These are phyloP conservation scores for Drosophila lowei DNA, from an alignment of 1,140 invertebrate species.

Conservation along the genomic window DNA sequence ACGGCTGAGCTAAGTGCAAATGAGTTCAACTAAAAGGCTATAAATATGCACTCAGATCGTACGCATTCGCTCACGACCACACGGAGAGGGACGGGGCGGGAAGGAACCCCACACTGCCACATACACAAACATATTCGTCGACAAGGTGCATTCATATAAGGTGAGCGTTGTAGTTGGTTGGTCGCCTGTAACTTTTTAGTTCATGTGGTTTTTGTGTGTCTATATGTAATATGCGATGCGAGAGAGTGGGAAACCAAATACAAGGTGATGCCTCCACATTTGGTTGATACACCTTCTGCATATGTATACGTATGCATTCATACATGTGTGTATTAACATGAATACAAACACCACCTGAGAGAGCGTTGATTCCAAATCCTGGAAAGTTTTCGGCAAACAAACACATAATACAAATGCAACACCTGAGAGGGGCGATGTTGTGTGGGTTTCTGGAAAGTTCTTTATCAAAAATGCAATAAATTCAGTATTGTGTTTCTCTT, in stretches of 20 bases:
- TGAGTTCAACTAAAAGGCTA: conserved; percentile 77
- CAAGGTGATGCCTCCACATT: neutral
- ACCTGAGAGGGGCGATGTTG: neutral
- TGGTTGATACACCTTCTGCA: no score
- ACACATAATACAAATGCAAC: neutral
- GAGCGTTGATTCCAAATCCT: conserved; percentile 1
- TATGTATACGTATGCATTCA: neutral
- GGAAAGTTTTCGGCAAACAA: neutral
- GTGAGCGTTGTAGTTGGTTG: no score
- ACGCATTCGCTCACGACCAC: neutral
- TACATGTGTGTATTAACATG: neutral
- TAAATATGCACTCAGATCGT: conserved; percentile 50
- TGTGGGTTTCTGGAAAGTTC: neutral
- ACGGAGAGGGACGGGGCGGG: neutral
- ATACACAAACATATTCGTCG: neutral
- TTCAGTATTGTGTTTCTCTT: conserved; percentile 64
- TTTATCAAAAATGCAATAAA: conserved; percentile 3
- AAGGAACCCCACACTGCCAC: neutral
- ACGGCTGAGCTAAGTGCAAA: conserved; percentile 58
- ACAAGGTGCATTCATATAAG: no score
- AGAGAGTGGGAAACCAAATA: neutral
- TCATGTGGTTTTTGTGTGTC: no score
- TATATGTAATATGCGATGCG: no score
- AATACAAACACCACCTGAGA: neutral
- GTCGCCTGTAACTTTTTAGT: no score